These are phyloP conservation scores for Petroica traversi DNA, from an alignment of 2,113 vertebrate species.

Conservation along the genomic window DNA sequence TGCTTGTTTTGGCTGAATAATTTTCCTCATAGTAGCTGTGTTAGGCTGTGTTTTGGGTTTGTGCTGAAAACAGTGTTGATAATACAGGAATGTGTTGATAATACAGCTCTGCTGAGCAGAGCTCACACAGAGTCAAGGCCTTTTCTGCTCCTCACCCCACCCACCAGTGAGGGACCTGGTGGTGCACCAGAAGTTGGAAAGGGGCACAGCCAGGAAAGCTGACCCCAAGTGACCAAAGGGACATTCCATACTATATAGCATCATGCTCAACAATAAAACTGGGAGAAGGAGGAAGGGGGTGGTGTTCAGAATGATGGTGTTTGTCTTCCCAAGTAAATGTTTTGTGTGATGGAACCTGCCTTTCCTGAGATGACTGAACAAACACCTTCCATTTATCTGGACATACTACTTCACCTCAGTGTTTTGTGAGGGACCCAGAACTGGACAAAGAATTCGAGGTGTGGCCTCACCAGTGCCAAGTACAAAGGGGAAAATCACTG, in stretches of 20 bases:
- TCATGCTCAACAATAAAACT: background rate
- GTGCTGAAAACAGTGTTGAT: background rate
- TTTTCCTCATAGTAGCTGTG: background rate
- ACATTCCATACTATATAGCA: background rate
- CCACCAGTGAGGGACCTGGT: background rate
- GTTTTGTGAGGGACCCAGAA: background rate
- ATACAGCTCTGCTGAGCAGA: background rate
- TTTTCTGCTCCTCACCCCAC: background rate
- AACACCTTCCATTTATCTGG: background rate
- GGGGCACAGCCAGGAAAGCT: background rate
- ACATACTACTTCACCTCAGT: fast-evolving
- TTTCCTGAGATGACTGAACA: background rate
- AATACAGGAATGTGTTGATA: background rate
- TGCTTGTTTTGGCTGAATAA: background rate
- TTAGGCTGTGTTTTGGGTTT: background rate
- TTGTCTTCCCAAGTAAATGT: background rate
- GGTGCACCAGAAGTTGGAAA: background rate
- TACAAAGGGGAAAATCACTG: too few relatives aligned
- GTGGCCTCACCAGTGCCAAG: fast-evolving
- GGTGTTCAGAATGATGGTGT: background rate
- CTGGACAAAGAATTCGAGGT: background rate
- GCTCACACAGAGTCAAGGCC: background rate
- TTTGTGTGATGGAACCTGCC: background rate
- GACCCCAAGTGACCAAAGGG: background rate
- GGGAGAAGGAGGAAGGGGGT: background rate